Percentiles rank a stretch among this genome's conserved stretches.
Conservation (phyloP, 2,888 invertebrate species). For the Synanthedon myopaeformis region DNA sequence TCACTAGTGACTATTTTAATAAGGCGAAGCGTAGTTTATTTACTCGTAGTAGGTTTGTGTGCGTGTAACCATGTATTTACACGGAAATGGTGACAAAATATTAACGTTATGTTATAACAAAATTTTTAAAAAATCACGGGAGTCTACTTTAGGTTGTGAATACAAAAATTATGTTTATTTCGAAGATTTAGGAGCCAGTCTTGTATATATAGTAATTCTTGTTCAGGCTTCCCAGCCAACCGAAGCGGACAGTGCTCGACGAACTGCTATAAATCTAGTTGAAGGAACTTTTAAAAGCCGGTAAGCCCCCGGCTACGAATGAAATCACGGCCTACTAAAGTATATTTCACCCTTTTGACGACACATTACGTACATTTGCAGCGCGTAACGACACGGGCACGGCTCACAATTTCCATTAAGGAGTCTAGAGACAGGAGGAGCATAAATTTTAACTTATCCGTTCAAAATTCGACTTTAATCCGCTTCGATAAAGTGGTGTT, state of each 20-base stretch:
- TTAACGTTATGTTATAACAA: too few species aligned
- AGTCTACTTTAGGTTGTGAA: too few species aligned
- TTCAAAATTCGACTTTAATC: slow-evolving; percentile 33
- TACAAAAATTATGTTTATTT: too few species aligned
- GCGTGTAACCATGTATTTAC: too few species aligned
- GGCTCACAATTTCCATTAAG: slow-evolving; percentile 68
- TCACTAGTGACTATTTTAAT: too few species aligned
- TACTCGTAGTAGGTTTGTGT: too few species aligned
- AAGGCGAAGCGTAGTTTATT: too few species aligned
- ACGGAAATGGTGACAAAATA: too few species aligned
- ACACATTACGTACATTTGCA: slow-evolving; percentile 69
- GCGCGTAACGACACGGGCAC: slow-evolving; percentile 65
- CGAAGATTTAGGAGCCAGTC: too few species aligned
- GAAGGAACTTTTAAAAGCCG: slow-evolving; percentile 54
- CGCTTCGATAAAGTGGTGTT: slow-evolving; percentile 13
- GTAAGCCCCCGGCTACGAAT: slow-evolving; percentile 44
- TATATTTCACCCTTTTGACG: slow-evolving; percentile 70
- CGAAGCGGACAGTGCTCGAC: background rate
- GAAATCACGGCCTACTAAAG: slow-evolving; percentile 63
- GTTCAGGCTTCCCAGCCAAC: too few species aligned
- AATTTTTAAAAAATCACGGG: too few species aligned
- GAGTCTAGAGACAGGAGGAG: slow-evolving; percentile 34
- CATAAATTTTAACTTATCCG: slow-evolving; percentile 30
- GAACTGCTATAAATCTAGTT: slow-evolving; percentile 36
- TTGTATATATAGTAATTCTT: too few species aligned